These are phyloP conservation scores for Zingel zingel DNA, from an alignment of 2,113 vertebrate genomes.

Conservation along the genomic window DNA sequence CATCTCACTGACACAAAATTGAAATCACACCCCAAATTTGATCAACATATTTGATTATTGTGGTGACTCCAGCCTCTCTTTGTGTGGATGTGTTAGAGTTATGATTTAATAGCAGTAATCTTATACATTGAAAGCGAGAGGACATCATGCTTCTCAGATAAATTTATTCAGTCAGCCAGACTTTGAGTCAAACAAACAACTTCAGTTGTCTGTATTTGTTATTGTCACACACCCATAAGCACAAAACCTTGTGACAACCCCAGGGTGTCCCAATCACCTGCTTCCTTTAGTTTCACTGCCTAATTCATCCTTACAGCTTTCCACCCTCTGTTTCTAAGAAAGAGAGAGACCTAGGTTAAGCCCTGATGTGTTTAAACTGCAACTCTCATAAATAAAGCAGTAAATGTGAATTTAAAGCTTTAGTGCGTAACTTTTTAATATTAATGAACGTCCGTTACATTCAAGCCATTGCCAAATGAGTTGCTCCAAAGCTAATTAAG, in stretches of 20 bases:
- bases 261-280: slow-evolving; percentile 53
- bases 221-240: slow-evolving; percentile 6
- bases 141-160: neutral
- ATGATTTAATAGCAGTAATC: neutral
- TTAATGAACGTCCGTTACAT: too few species aligned
- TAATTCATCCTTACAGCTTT: slow-evolving; percentile 31
- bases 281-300: slow-evolving; percentile 49
- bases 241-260: slow-evolving; percentile 44
- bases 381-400: neutral
- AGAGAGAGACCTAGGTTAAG: neutral
- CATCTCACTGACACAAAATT: neutral
- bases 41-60: slow-evolving; percentile 15
- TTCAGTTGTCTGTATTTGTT: slow-evolving; percentile 25
- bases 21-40: neutral
- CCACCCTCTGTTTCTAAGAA: slow-evolving; percentile 16
- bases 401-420: neutral
- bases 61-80: neutral
- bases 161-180: neutral
- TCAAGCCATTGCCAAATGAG: too few species aligned
- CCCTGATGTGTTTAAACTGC: neutral
- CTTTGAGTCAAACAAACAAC: slow-evolving; percentile 5
- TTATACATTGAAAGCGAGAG: neutral
- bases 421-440: too few species aligned
- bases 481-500: too few species aligned
- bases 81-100: neutral